Percentiles rank a stretch among this genome's conserved stretches.
These are phyloP conservation scores for Scalopus aquaticus DNA, from an alignment of 2,113 vertebrate genomes.

Conservation along the genomic window DNA sequence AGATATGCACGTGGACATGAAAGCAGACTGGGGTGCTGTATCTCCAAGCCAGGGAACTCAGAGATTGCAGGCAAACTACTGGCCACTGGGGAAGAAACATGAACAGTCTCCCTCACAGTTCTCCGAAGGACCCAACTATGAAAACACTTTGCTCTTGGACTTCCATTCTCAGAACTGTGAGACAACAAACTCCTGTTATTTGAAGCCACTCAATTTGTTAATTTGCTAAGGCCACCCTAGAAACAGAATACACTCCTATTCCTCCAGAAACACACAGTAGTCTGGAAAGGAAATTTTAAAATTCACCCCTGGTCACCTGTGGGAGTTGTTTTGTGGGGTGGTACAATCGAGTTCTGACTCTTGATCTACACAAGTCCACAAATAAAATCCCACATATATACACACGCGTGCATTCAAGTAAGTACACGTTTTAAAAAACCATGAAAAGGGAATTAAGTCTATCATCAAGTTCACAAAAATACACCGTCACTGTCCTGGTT, in stretches of 20 bases:
- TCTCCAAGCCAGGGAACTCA: background rate
- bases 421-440: background rate
- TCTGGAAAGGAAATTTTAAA: background rate
- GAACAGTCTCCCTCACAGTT: background rate
- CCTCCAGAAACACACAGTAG: background rate
- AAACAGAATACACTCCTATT: background rate
- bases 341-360: background rate
- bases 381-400: background rate
- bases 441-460: background rate
- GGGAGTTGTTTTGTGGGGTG: background rate
- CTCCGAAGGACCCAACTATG: background rate
- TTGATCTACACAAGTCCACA: slow-evolving; percentile 21
- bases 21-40: background rate
- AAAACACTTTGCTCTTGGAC: background rate
- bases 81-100: background rate
- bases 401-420: background rate
- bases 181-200: background rate
- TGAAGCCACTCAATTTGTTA: background rate
- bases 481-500: background rate
- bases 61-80: background rate
- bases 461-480: background rate
- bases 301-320: background rate
- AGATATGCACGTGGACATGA: background rate
- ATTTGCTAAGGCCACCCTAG: background rate
- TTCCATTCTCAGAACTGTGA: background rate